Evolutionary conservation across 2,113 vertebrate genomes (phyloP).

Genomic region (Hyaena hyaena): DNA sequence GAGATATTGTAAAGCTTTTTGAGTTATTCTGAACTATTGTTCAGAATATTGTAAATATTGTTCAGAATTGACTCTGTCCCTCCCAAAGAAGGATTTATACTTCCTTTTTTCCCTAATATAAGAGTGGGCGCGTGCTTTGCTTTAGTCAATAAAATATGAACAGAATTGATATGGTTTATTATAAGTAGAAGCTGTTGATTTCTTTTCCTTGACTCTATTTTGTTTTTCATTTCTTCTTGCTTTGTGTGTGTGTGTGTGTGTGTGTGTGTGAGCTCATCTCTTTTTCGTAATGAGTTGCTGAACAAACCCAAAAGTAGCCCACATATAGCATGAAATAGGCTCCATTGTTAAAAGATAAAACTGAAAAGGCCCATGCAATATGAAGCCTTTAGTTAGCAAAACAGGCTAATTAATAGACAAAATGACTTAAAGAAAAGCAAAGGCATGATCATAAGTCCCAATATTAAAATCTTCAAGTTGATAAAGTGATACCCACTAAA

Average conservation of each 20-base stretch:
- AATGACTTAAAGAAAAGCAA: neutral
- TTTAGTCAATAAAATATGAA: conserved; percentile 20
- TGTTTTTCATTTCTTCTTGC: conserved; percentile 27
- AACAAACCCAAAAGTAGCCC: neutral
- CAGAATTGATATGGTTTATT: neutral
- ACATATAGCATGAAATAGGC: neutral
- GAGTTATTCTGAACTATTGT: neutral
- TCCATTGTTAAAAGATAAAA: conserved; percentile 17
- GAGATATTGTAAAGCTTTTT: neutral
- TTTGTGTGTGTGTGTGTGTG: neutral
- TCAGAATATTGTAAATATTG: conserved; percentile 3
- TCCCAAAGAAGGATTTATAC: neutral
- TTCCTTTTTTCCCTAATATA: neutral
- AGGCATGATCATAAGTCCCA: neutral
- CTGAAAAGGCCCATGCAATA: neutral
- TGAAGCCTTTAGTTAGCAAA: neutral
- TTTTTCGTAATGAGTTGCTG: conserved; percentile 27
- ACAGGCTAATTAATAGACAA: neutral
- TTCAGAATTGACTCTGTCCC: neutral
- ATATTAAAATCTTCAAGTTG: conserved; percentile 22
- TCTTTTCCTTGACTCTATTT: neutral
- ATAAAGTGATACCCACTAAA: neutral
- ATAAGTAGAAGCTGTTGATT: neutral
- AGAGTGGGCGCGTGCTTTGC: neutral
- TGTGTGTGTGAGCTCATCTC: conserved; percentile 13